phyloP scores from a whole-genome alignment of 2,797 vertebrate genomes.

The Masticophis lateralis region DNA sequence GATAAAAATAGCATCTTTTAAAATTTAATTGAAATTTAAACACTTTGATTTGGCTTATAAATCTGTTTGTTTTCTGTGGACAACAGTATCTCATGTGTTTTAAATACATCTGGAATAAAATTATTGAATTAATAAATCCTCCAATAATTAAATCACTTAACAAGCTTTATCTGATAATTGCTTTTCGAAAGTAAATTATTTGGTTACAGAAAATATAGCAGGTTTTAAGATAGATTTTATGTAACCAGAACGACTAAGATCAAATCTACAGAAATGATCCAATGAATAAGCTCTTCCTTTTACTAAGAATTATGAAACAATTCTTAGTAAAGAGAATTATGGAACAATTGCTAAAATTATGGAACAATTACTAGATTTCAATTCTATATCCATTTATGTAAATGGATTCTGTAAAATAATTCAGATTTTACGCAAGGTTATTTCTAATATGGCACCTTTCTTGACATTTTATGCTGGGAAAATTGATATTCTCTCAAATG shows the following conservation, averaged over 20 bases:
- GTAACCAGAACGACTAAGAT: conserved; percentile 23
- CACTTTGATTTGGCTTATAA: background rate
- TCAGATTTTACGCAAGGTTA: background rate
- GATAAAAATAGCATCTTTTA: too few species aligned
- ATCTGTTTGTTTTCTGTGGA: background rate
- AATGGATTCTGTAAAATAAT: background rate
- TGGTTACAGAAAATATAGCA: conserved; percentile 53
- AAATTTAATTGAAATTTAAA: background rate
- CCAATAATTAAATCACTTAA: conserved; percentile 57
- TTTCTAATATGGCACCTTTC: background rate
- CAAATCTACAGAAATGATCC: conserved; percentile 37
- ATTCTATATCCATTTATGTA: background rate
- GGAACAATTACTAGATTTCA: background rate
- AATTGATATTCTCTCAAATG: background rate
- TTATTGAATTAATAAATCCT: conserved; percentile 54
- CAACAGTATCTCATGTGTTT: background rate
- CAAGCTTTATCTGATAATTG: conserved; percentile 57
- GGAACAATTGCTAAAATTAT: too few species aligned
- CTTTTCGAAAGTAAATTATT: conserved; percentile 49
- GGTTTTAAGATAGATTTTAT: conserved; percentile 53
- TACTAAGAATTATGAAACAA: conserved; percentile 34
- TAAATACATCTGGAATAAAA: conserved; percentile 17
- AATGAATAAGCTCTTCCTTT: conserved; percentile 41
- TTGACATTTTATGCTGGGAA: too few species aligned
- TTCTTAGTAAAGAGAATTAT: too few species aligned